These are phyloP conservation scores for Phrynocephalus vlangalii DNA, from an alignment of 2,797 vertebrate genomes.

Conservation along the genomic window DNA sequence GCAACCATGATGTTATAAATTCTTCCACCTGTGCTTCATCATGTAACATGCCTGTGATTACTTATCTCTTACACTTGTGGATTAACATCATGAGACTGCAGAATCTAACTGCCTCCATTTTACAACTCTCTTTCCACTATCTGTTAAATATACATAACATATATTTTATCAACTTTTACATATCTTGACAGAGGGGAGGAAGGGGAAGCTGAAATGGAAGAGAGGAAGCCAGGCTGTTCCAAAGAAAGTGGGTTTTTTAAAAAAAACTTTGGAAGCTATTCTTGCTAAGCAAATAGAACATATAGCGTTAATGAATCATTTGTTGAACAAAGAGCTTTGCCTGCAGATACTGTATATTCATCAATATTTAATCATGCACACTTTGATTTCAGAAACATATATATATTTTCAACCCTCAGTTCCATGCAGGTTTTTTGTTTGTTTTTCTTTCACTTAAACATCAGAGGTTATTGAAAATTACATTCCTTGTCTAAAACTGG, in stretches of 20 bases:
- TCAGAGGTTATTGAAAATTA: not conserved
- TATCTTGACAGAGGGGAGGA: slow-evolving; percentile 47
- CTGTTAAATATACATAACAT: too few relatives aligned
- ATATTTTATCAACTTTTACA: too few relatives aligned
- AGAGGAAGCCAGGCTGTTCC: not conserved
- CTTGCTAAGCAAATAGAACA: slow-evolving; percentile 50
- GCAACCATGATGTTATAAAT: too few relatives aligned
- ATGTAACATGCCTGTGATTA: too few relatives aligned
- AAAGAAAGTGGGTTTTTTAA: not conserved
- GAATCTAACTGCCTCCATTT: too few relatives aligned
- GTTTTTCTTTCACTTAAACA: not conserved
- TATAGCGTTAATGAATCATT: slow-evolving; percentile 64
- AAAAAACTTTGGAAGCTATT: slow-evolving; percentile 55
- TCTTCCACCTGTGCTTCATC: too few relatives aligned
- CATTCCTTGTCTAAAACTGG: not conserved
- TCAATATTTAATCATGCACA: slow-evolving; percentile 33
- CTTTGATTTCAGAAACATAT: not conserved
- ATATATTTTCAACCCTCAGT: not conserved
- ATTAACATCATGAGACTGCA: too few relatives aligned
- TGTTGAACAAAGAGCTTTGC: slow-evolving; percentile 56
- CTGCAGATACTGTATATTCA: slow-evolving; percentile 6
- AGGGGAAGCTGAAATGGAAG: not conserved
- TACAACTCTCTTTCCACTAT: too few relatives aligned
- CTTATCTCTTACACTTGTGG: too few relatives aligned
- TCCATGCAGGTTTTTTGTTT: not conserved